Evolutionary conservation across 1,140 invertebrate species (phyloP).

Genomic region (Sitodiplosis mosellana): DNA sequence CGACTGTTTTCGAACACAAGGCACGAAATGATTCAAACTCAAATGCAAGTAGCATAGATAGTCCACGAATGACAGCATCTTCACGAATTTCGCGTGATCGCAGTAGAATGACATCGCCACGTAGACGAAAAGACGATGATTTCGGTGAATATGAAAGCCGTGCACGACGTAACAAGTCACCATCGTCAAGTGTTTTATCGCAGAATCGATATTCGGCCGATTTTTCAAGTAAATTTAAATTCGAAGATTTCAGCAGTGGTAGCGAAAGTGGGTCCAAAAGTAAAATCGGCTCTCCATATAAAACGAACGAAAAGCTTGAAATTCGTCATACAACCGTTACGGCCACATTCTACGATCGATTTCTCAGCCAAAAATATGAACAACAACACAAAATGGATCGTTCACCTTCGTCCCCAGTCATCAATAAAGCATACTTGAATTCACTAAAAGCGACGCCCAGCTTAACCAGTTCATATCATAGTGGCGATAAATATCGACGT

Average conservation of each 20-base stretch:
- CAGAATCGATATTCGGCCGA: too few relatives aligned
- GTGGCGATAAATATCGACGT: too few relatives aligned
- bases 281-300: too few relatives aligned
- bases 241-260: background rate
- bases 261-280: too few relatives aligned
- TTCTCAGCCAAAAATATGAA: constrained; percentile 19
- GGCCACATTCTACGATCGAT: constrained; percentile 23
- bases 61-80: too few relatives aligned
- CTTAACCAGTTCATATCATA: too few relatives aligned
- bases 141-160: constrained; percentile 20
- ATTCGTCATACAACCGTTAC: constrained; percentile 24
- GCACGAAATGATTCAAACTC: too few relatives aligned
- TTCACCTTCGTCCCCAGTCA: constrained; percentile 14
- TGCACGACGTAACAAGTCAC: constrained; percentile 14
- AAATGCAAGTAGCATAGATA: too few relatives aligned
- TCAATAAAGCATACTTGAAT: constrained; percentile 15
- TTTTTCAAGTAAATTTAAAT: background rate
- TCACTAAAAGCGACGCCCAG: constrained; percentile 4
- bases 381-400: constrained; percentile 13
- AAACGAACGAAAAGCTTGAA: constrained; percentile 13
- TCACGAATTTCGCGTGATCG: constrained; percentile 12
- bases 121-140: constrained; percentile 11
- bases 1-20: too few relatives aligned
- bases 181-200: too few relatives aligned
- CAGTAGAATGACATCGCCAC: constrained; percentile 17